Evolutionary conservation across 2,797 vertebrate species (phyloP).

Genomic region (Lutjanus campechanus): DNA sequence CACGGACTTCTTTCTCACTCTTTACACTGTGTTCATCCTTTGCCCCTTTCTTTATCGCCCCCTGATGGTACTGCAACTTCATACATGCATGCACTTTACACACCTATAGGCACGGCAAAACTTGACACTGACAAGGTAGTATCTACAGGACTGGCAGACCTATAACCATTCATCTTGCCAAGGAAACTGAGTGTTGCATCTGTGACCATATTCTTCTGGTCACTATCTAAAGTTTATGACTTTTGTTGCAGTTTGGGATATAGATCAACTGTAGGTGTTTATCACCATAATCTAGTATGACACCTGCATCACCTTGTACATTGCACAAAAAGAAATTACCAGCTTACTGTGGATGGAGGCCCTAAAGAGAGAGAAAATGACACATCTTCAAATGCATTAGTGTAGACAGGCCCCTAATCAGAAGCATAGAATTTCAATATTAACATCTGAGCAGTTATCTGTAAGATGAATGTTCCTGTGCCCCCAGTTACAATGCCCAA

Average conservation of each 20-base stretch:
- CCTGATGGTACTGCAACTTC: no score
- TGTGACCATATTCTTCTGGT: not conserved
- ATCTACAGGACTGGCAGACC: no score
- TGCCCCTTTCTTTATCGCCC: no score
- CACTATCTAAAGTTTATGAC: not conserved
- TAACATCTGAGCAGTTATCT: not conserved
- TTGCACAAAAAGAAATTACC: not conserved
- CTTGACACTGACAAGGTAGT: no score
- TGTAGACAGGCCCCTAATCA: not conserved
- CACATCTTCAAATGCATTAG: not conserved
- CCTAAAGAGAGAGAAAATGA: not conserved
- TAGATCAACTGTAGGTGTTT: no score
- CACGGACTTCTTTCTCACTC: no score
- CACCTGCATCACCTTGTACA: not conserved
- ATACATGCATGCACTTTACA: no score
- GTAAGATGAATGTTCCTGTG: not conserved
- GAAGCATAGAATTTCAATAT: not conserved
- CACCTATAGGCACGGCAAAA: no score
- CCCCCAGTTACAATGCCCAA: slow-evolving; percentile 79
- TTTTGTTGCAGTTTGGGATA: not conserved
- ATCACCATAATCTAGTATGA: not conserved
- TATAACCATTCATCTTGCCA: no score
- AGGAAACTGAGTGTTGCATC: not conserved
- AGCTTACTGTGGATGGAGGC: not conserved
- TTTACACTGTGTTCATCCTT: no score